Base-by-base conservation (phyloP, 2,888 invertebrate genomes). In the Escarpia spicata region DNA sequence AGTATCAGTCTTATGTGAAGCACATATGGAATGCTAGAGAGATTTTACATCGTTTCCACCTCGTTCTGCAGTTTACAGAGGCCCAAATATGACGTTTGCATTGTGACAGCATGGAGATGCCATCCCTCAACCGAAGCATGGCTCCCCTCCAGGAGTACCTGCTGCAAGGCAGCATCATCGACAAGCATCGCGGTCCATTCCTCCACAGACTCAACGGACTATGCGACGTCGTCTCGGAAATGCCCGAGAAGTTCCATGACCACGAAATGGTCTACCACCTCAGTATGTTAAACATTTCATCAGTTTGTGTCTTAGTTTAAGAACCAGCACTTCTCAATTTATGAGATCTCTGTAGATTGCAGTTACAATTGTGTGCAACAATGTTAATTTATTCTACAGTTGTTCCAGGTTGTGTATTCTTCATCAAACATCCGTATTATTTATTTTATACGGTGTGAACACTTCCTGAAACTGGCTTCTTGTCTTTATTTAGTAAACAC, bases 171-270 rank as follows among this genome's bases (percentile, higher is more conserved):
- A 99, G 99, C 31, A 98, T 99, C 43, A 96, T 99, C 93, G 99
- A 99, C 96, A 98, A 98, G 31, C 98, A 98, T 58, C 98, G 99
- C 10, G 99, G 99, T 96, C 98, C 99, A 43, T 97, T 99, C 52
- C 97, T 99, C 26, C 99, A 99, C 96, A 97, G 98, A 94, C 97
- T 99, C 26, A 97, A 98, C 95, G 99, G 99, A 1, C 97, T 99
- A 9, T 99, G 99, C 96, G 99, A 99, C 95, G 96, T 96, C 94
- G 95, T 96, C 4, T 97, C 99, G 95, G 98, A 98, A 92, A 98
- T 98, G 3, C 98, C 98, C 0, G 99, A 99, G 96, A 98, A 98
- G 0, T 99, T 99, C 96, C 98, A 98, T 60, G 99, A 99, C 96
- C 98, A 99, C 96, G 99, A 99, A 97, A 98, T 98, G 96, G 98